These are phyloP conservation scores for Clytia hemisphaerica DNA, from an alignment of 30 jellyfish, hydroid and myxozoan genomes.

Conservation along the genomic window DNA sequence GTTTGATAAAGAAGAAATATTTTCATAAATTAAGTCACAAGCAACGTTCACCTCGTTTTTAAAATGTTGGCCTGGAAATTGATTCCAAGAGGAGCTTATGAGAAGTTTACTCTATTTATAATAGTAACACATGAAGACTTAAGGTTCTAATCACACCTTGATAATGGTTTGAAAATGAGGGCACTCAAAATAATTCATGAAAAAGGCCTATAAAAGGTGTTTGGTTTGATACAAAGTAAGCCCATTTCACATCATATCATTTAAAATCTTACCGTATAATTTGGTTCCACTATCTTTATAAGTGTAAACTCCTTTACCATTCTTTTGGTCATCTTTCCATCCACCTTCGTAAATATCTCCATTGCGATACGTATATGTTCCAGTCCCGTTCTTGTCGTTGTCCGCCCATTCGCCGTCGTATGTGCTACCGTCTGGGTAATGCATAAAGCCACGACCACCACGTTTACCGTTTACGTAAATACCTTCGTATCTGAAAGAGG, in stretches of 20 bases:
- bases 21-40: too few species aligned
- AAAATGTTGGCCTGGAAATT: too few species aligned
- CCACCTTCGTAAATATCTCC: slow-evolving; percentile 54
- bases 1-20: too few species aligned
- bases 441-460: slow-evolving; percentile 53
- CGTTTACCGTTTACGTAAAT: slow-evolving; percentile 43
- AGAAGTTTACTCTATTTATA: too few species aligned
- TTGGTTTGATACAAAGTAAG: too few species aligned
- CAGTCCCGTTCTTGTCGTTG: slow-evolving; percentile 49
- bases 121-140: too few species aligned
- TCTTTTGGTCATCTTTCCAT: slow-evolving; percentile 35
- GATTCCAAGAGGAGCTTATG: too few species aligned
- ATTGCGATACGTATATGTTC: slow-evolving; percentile 35
- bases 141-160: too few species aligned
- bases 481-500: slow-evolving; percentile 27
- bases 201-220: background rate
- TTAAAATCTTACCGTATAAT: slow-evolving; percentile 36
- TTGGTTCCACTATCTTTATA: slow-evolving; percentile 34
- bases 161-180: background rate
- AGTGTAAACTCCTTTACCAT: slow-evolving; percentile 40
- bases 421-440: slow-evolving; percentile 61
- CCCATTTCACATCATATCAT: too few species aligned
- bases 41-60: too few species aligned
- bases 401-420: slow-evolving; percentile 52
- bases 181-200: background rate